Evolutionary conservation across 2,797 vertebrate genomes (phyloP).

Genomic region (Bradypus variegatus): DNA sequence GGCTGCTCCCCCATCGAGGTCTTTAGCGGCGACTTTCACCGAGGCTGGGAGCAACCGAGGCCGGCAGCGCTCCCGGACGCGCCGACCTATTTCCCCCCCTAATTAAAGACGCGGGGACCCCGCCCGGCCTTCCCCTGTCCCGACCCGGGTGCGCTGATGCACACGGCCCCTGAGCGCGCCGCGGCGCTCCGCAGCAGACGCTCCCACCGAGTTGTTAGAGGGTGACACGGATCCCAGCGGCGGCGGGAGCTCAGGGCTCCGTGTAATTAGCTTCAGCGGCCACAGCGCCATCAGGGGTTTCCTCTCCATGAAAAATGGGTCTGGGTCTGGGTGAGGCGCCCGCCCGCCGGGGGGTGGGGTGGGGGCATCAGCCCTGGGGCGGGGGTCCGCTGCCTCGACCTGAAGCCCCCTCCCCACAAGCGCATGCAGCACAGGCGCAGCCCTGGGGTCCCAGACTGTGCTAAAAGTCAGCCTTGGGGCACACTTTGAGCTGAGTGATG

Average conservation of each 20-base stretch:
- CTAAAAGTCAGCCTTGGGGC: neutral
- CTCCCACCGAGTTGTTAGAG: slow-evolving; percentile 16
- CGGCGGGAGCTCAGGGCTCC: neutral
- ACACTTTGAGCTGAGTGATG: neutral
- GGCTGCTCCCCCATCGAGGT: slow-evolving; percentile 8
- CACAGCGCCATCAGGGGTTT: neutral
- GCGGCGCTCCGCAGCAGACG: slow-evolving; percentile 26
- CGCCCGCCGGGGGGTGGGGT: too few relatives aligned
- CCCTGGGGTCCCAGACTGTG: neutral
- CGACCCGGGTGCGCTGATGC: slow-evolving; percentile 16
- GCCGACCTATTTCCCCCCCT: slow-evolving; percentile 62
- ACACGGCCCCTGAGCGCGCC: slow-evolving; percentile 39
- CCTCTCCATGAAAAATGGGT: neutral
- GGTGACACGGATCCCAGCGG: neutral
- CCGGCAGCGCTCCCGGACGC: slow-evolving; percentile 40
- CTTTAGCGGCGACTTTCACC: slow-evolving; percentile 42
- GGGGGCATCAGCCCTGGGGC: neutral
- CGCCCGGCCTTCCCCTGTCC: slow-evolving; percentile 16
- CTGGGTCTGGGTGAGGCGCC: neutral
- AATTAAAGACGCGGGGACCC: slow-evolving; percentile 65
- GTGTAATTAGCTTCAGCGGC: neutral
- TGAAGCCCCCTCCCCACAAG: neutral
- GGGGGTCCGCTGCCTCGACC: neutral
- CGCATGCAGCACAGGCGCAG: accelerated
- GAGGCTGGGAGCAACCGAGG: slow-evolving; percentile 22